Evolutionary conservation across 2,113 vertebrate genomes (phyloP), one percentile per base, ranked within the genome.

Genomic region (Ceyx margarethae): DNA sequence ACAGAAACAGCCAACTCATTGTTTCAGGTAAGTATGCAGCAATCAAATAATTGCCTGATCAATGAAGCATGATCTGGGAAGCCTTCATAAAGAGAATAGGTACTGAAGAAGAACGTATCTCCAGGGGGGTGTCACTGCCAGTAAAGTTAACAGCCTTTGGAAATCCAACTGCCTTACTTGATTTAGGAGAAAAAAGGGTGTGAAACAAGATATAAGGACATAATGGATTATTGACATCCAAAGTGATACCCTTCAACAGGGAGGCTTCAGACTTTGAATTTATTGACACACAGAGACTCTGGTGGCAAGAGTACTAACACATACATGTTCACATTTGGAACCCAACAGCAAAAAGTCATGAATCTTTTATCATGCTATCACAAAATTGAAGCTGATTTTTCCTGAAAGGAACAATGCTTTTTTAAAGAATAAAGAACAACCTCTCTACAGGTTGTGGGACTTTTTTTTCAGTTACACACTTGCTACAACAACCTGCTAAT

Each of bases 1-100:
- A 96, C 65, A 90, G 60, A 95, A 97, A 95, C 54, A 87, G 87
- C 91, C 95, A 80, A 96, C 51, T 93, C 51, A 26, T 43, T 89
- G 69, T 95, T 97, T 94, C 85, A 95, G 58, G 74, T 85, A 94
- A 72, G 72, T 73, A 88, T 95, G 90, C 84, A 91, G 69, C 83
- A 78, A 97, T 97, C 90, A 96, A 88, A 96, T 95, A 97, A 97
- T 95, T 96, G 77, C 40, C 84, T 95, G 81, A 95, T 97, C 97
- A 95, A 96, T 97, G 71, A 91, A 91, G 79, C 66, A 81, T 88
- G 89, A 95, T 94, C 48, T 58, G 95, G 85, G 57, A 86, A 94
- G 67, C 87, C 83, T 96, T 97, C 96, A 12, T 96, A 86, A 91
- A 95, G 90, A 92, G 80, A 96, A 97, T 94, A 66, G 93, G 77